Evolutionary conservation across 2,113 vertebrate species (phyloP), one percentile per base, ranked within the genome.

Genomic region (Varanus salvator): DNA sequence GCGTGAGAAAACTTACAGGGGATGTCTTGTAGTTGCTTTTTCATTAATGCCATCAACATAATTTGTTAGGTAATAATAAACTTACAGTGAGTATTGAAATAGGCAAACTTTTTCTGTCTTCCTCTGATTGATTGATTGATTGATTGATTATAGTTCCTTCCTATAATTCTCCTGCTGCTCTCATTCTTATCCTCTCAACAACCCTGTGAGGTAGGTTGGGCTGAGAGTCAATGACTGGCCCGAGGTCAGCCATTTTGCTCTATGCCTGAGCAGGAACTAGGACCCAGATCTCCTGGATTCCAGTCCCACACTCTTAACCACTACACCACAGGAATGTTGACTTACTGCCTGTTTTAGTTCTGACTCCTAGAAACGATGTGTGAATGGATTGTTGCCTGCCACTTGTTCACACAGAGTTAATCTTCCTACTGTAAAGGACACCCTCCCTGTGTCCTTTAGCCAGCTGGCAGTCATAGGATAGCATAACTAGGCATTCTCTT

Each of bases 401-500:
- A 68, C 84, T 75, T 90, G 60, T 82, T 12, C 2, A 38, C 71
- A 27, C 25, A 80, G 48, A 64, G 85, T 93, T 87, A 77, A 80
- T 93, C 23, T 72, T 71, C 7, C 34, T 29, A 52, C 1, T 89
- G 11, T 31, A 85, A n/a, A n/a, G n/a, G n/a, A n/a, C 34, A 72
- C 34, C 52, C 52, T 60, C 34, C 9, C 17, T 23, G 4, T 57
- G 19, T 74, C 66, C 29, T 64, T 21, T 86, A 4, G 50, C 57
- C 38, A 75, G 57, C 54, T 82, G 52, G 68, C 17, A 38, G 27
- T 60, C 31, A 23, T 27, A 19, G 50, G n/a, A 7, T 38, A 38
- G 48, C 8, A 31, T 27, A 44, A 23, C 34, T 57, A n/a, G 29
- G 23, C 48, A 68, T 71, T 78, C 12, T 52, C 76, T 85, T 82